Conservation (phyloP, 2,797 vertebrate genomes). For the Syncerus caffer region DNA sequence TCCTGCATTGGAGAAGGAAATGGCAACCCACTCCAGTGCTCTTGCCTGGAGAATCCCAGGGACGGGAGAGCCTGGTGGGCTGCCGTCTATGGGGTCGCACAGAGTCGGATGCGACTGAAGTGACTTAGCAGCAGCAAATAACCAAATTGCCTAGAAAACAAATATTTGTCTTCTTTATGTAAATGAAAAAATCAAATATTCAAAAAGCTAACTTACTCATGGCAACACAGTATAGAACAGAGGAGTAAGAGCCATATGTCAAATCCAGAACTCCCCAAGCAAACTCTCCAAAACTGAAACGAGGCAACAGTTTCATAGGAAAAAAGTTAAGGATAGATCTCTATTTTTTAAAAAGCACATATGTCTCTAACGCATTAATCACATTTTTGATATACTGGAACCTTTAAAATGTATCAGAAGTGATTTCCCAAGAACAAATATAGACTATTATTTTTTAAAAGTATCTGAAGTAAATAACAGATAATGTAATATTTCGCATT, state of each 20-base stretch:
- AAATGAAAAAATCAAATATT: neutral
- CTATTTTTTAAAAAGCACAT: neutral
- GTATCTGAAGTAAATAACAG: neutral
- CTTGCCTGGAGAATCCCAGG: no score
- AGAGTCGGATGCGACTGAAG: no score
- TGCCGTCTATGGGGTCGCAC: no score
- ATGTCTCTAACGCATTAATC: neutral
- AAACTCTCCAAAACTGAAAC: neutral
- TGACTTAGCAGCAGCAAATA: no score
- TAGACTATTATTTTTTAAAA: neutral
- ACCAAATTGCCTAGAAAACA: neutral
- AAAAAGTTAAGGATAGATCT: neutral
- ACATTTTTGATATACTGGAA: neutral
- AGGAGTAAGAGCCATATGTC: neutral
- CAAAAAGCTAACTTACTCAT: neutral
- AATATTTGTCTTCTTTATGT: neutral
- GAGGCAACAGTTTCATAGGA: neutral
- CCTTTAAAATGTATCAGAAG: neutral
- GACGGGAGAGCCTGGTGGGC: no score
- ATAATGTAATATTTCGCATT: neutral
- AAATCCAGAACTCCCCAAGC: neutral
- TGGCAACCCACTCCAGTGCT: no score
- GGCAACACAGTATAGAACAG: neutral
- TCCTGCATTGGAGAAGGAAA: no score
- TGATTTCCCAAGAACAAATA: neutral